Evolutionary conservation across 2,797 vertebrate species (phyloP).

Genomic region (Chelon auratus): DNA sequence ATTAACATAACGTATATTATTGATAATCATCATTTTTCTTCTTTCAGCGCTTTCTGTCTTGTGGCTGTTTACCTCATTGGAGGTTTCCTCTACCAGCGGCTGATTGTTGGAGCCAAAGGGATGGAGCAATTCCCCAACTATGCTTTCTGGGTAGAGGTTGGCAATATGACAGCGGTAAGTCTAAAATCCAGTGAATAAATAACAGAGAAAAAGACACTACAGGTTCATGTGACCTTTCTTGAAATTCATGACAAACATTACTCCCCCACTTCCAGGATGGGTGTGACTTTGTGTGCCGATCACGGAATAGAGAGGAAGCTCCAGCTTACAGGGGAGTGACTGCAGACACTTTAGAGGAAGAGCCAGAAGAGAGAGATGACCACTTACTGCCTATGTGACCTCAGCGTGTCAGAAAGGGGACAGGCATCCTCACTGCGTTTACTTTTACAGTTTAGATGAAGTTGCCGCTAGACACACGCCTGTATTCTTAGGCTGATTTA

Average conservation of each 20-base stretch:
- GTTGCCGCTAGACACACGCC: conserved; percentile 60
- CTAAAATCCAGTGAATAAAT: not conserved
- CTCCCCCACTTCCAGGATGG: conserved; percentile 87
- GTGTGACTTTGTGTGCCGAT: conserved; percentile 96
- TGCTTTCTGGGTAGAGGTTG: conserved; percentile 94
- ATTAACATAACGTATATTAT: not conserved
- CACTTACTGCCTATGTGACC: conserved; percentile 97
- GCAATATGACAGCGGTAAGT: conserved; percentile 93
- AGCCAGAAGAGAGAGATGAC: conserved; percentile 95
- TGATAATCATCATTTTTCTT: conserved; percentile 21
- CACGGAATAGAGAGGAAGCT: conserved; percentile 85
- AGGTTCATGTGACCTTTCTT: not conserved
- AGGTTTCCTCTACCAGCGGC: conserved; percentile 95
- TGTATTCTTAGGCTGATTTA: conserved; percentile 51
- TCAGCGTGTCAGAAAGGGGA: conserved; percentile 38
- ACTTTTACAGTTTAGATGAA: conserved; percentile 56
- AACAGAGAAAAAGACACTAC: not conserved
- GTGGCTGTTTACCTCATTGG: conserved; percentile 91
- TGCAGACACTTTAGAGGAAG: conserved; percentile 90
- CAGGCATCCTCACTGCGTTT: conserved; percentile 55
- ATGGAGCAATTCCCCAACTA: conserved; percentile 97
- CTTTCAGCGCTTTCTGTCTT: conserved; percentile 85
- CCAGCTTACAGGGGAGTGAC: conserved; percentile 89
- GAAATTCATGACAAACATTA: not conserved
- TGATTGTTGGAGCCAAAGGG: conserved; percentile 97